Base-by-base conservation (phyloP, 1,140 invertebrate species). In the Acromyrmex charruanus region DNA sequence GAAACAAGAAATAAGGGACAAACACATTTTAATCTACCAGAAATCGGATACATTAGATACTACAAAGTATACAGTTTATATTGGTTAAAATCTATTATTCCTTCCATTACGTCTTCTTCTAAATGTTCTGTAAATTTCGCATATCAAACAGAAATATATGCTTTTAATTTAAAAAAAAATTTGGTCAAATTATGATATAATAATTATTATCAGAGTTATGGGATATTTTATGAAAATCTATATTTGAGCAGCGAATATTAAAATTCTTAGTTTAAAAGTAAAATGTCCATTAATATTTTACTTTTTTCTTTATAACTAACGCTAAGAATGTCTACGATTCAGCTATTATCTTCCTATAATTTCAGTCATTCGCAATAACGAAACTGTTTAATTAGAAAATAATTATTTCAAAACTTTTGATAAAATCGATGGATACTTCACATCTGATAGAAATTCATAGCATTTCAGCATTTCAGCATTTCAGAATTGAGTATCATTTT, bases 391-490 rank as follows among this genome's bases (percentile, higher is more conserved):
- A 59, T 39, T 39, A 2, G n/a, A 58, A 59, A 59, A 75, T 18
- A 75, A 31, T 31, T 10, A 16, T 31, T 75, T 21, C 28, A 39
- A 75, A 74, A 75, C 31, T 55, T 39, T 39, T 58, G n/a, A 21
- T 59, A 75, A 75, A 59, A 75, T 75, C 31, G 9, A 39, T 16
- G 31, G 6, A 59, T 75, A 59, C 35, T 59, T 12, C 3, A 12
- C 7, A 39, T 75, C 53, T 59, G 3, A 25, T 75, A 59, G n/a
- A 39, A 58, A 75, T 75, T 35, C n/a, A 39, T 35, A 35, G 31
- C 31, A 3, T 39, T 75, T 39, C 14, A n/a, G 58, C 21, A 21
- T 21, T 21, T 21, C 21, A 55, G 31, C 31, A 3, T 39, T 59
- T 39, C 14, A n/a, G 58, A 59, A 75, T 75, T 39, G 14, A 35